Evolutionary conservation across 1,140 invertebrate genomes (phyloP).

Genomic region (Steinernema khuongi): DNA sequence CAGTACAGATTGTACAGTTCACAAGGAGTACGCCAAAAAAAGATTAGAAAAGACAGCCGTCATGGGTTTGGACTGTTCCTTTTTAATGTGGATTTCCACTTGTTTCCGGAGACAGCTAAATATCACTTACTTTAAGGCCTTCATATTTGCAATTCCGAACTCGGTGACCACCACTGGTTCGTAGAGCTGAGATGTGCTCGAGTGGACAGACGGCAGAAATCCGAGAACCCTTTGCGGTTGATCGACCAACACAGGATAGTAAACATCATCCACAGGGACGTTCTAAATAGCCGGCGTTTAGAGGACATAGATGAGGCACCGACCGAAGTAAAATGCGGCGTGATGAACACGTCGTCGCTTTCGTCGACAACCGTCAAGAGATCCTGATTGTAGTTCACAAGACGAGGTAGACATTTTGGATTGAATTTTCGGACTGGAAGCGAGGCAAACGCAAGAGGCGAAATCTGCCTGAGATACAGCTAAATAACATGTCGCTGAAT

Average conservation of each 20-base stretch:
- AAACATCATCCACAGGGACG: neutral
- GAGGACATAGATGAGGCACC: neutral
- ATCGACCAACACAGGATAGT: neutral
- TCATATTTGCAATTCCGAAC: neutral
- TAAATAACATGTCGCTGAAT: neutral
- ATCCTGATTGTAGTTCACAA: neutral
- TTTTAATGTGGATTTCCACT: too few relatives aligned
- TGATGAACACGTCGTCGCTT: neutral
- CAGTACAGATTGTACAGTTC: too few relatives aligned
- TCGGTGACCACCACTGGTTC: neutral
- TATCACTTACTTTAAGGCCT: constrained; percentile 11
- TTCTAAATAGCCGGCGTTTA: neutral
- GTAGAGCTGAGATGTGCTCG: neutral
- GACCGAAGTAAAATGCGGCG: constrained; percentile 1
- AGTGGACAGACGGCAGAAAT: constrained; percentile 1
- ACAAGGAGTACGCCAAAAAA: too few relatives aligned
- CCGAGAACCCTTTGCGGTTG: neutral
- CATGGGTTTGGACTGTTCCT: too few relatives aligned
- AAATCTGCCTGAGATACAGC: neutral
- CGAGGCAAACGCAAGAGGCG: neutral
- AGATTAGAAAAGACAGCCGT: too few relatives aligned
- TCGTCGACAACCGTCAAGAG: constrained; percentile 9
- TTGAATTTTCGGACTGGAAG: constrained; percentile 10
- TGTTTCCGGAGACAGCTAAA: too few relatives aligned
- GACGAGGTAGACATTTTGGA: constrained; percentile 11